These are phyloP conservation scores for Umimayanthus chanpuru DNA, from an alignment of 92 coral and sea anemone species.

Conservation along the genomic window DNA sequence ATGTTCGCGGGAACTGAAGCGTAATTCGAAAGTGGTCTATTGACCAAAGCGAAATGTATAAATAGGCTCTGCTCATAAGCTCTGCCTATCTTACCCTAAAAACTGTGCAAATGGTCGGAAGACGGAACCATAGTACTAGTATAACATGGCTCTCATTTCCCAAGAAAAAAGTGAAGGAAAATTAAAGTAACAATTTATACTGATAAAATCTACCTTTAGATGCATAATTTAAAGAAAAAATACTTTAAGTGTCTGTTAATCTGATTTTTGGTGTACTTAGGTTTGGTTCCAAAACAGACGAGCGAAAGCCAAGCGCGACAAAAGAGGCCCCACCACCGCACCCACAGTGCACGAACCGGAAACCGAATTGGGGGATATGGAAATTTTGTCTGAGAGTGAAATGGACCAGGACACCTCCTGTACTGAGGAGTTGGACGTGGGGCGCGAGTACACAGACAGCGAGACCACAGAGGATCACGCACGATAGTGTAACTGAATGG, in stretches of 20 bases:
- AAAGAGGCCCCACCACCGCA: slow-evolving; percentile 45
- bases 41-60: too few species aligned
- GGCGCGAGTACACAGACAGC: slow-evolving; percentile 2
- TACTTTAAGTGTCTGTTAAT: not conserved
- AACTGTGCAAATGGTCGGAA: not conserved
- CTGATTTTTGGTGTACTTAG: slow-evolving; percentile 37
- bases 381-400: slow-evolving; percentile 16
- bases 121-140: too few species aligned
- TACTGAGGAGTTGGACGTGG: not conserved
- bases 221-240: not conserved
- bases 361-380: not conserved
- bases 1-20: too few species aligned
- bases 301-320: slow-evolving; percentile 90
- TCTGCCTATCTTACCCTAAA: not conserved
- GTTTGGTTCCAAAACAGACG: slow-evolving; percentile 99
- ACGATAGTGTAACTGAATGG: not conserved
- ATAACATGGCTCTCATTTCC: too few species aligned
- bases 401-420: not conserved
- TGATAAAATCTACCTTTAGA: not conserved
- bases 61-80: too few species aligned
- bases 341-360: slow-evolving; percentile 40
- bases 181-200: not conserved
- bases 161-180: too few species aligned
- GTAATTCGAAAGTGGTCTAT: too few species aligned
- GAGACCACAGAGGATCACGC: not conserved